Base-by-base conservation (phyloP, 2,888 invertebrate genomes). In the Luffia ferchaultella region DNA sequence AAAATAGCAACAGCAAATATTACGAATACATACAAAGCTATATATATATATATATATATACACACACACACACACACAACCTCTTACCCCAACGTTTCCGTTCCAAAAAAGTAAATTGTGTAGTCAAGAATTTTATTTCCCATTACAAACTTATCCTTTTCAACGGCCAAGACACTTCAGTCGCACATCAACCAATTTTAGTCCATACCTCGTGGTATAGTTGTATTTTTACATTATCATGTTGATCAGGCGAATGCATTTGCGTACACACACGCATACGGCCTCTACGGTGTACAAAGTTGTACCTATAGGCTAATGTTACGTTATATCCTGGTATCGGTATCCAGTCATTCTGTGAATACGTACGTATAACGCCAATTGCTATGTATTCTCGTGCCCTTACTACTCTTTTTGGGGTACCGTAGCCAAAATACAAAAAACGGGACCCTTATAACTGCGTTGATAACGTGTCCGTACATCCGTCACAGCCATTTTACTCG, bases 171-270 rank as follows among this genome's bases (percentile, higher is more conserved):
- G 41, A 41, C 46, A 50, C 50, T 47, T 30, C 30, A 30, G 30
- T 30, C 30, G 30, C 12, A 3, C 5, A 7, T 7, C 30, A 30
- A 30, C 30, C 30, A 30, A 12, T 30, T 30, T 30, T 45, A 60
- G 59, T 62, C 58, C 56, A 58, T 53, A 30, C 30, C 12, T 51
- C 7, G 57, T 58, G 18, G 20, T 58, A 56, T 54, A 30, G 54
- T 52, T 55, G 55, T 52, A 54, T 51, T 49, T 54, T 53, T 56
- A 58, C 30, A 30, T 30, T 57, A 61, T 58, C 60, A 59, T 58
- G 54, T 55, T 58, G 53, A 57, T 56, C 54, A 54, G 56, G 55
- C 58, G 55, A 54, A 18, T 60, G 59, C 58, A 60, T 50, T 50
- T 48, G 48, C 48, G 42, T 48, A 19, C 46, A 18, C 42, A 52